phyloP scores from a whole-genome alignment of 2,797 vertebrate genomes.

The Melanotaenia parkinsoni region DNA sequence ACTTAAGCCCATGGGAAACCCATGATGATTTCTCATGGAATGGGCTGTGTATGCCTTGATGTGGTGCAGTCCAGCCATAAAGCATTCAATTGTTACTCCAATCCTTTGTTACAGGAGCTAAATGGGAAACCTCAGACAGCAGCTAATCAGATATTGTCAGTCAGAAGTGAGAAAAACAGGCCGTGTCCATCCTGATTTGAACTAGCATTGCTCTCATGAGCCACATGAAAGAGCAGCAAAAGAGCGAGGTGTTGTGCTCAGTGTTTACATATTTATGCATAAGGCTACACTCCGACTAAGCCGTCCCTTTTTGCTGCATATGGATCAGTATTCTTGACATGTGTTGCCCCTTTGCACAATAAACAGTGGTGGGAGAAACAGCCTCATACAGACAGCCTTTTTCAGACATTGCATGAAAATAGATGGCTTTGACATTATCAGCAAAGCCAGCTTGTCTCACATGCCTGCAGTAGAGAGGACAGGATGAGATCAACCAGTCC shows the following conservation, averaged over 20 bases:
- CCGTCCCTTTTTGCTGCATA: slow-evolving; percentile 44
- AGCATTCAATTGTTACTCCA: slow-evolving; percentile 58
- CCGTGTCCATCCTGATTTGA: slow-evolving; percentile 50
- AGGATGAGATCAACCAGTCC: slow-evolving; percentile 67
- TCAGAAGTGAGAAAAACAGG: slow-evolving; percentile 63
- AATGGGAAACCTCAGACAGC: slow-evolving; percentile 57
- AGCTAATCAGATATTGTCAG: slow-evolving; percentile 76
- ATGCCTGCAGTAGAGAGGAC: slow-evolving; percentile 71
- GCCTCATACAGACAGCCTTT: slow-evolving; percentile 69
- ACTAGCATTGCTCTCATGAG: slow-evolving; percentile 58
- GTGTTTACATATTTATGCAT: slow-evolving; percentile 64
- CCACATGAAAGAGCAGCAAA: slow-evolving; percentile 52
- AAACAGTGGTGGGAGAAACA: slow-evolving; percentile 74
- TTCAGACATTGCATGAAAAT: slow-evolving; percentile 77
- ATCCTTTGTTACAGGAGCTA: slow-evolving; percentile 43
- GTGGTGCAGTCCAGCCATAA: slow-evolving; percentile 48
- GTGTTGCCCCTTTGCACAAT: slow-evolving; percentile 77
- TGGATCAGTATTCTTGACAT: slow-evolving; percentile 82
- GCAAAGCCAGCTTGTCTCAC: slow-evolving; percentile 79
- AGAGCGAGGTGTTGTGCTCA: slow-evolving; percentile 42
- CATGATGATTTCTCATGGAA: slow-evolving; percentile 32
- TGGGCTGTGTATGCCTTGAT: slow-evolving; percentile 38
- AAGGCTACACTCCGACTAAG: slow-evolving; percentile 53
- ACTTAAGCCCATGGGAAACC: slow-evolving; percentile 10
- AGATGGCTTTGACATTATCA: slow-evolving; percentile 84